These are phyloP conservation scores for Tautogolabrus adspersus DNA, from an alignment of 2,113 vertebrate genomes.

Conservation along the genomic window DNA sequence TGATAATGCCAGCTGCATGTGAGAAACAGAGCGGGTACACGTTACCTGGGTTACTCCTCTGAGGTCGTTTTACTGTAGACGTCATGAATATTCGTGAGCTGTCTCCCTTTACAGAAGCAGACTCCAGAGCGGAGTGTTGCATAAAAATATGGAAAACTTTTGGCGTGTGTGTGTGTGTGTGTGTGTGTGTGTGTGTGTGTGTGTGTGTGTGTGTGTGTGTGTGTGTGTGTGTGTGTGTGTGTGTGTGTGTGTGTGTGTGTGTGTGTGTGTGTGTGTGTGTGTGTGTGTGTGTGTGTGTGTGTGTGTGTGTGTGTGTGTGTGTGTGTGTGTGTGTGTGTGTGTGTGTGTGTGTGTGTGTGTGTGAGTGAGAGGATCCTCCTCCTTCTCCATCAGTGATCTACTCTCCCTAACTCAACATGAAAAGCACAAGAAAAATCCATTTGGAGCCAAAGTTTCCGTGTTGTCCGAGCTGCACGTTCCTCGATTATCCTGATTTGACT, in stretches of 20 bases:
- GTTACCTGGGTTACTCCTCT: constrained; percentile 22
- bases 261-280: too few relatives aligned
- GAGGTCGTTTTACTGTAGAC: not conserved
- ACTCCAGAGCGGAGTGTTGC: not conserved
- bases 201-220: too few relatives aligned
- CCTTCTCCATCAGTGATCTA: not conserved
- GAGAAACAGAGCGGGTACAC: constrained; percentile 17
- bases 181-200: too few relatives aligned
- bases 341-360: not conserved
- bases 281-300: too few relatives aligned
- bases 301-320: too few relatives aligned
- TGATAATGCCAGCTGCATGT: not conserved
- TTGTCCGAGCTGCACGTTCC: not conserved
- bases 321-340: not conserved
- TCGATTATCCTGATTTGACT: constrained; percentile 2
- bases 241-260: too few relatives aligned
- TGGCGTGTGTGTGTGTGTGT: too few relatives aligned
- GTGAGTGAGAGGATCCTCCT: not conserved
- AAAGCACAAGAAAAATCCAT: constrained; percentile 31
- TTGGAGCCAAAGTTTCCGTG: constrained; percentile 12
- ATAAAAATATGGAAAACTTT: not conserved
- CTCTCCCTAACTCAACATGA: constrained; percentile 6
- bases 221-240: too few relatives aligned
- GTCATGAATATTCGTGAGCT: constrained; percentile 8
- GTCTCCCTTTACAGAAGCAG: not conserved